Evolutionary conservation across 2,113 vertebrate genomes (phyloP).

Genomic region (Nannobrachium achirus): DNA sequence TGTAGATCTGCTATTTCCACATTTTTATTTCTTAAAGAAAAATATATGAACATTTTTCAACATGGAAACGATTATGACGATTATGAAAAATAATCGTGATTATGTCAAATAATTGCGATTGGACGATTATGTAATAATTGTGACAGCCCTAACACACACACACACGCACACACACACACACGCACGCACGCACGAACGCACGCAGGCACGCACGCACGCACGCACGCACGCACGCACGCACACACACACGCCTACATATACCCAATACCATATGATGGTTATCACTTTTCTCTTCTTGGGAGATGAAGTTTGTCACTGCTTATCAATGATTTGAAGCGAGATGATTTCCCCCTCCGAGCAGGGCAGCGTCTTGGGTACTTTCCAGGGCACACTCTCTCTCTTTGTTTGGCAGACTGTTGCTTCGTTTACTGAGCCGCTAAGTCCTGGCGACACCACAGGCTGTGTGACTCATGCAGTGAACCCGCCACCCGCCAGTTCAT

Average conservation of each 20-base stretch:
- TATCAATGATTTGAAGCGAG: constrained; percentile 37
- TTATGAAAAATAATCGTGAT: too few species aligned
- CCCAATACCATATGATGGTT: constrained; percentile 14
- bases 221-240: constrained; percentile 11
- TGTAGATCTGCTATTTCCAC: too few species aligned
- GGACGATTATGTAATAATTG: too few species aligned
- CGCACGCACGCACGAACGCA: too few species aligned
- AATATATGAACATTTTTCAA: too few species aligned
- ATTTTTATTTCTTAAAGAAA: too few species aligned
- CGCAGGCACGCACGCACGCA: not conserved
- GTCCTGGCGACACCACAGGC: constrained; percentile 50
- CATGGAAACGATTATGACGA: too few species aligned
- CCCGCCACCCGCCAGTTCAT: constrained; percentile 48
- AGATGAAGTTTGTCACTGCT: constrained; percentile 10
- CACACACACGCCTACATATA: not conserved
- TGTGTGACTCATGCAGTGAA: constrained; percentile 58
- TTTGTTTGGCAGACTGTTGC: constrained; percentile 32
- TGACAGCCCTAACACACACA: too few species aligned
- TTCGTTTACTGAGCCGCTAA: constrained; percentile 58
- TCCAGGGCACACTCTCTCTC: constrained; percentile 71
- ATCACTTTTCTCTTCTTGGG: not conserved
- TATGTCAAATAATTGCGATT: too few species aligned
- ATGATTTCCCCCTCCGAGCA: constrained; percentile 23
- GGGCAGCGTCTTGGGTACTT: constrained; percentile 69
- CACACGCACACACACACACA: too few species aligned